Evolutionary conservation across 2,888 invertebrate genomes (phyloP), one percentile per base, ranked within the genome.

Genomic region (Hirtodrosophila confusa): DNA sequence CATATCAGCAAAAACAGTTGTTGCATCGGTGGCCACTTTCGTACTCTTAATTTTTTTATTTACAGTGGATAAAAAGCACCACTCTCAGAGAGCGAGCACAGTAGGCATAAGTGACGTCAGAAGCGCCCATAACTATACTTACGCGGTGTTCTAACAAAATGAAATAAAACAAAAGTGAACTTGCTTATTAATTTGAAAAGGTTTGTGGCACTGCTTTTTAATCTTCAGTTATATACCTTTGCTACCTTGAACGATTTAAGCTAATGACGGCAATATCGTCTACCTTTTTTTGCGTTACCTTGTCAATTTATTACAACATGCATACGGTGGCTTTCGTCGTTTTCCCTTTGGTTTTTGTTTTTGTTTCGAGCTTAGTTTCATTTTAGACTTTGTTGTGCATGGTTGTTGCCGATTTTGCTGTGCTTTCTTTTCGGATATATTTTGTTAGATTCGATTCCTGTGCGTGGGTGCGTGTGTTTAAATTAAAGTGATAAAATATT

Each of bases 311-410:
- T 45, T n/a, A 12, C n/a, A 12, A 17, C 55, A 67, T 68, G 48
- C 9, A 43, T 40, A 41, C 64, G 39, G 49, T 53, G 23, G 23
- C 55, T 69, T 72, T 72, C 39, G 50, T 53, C 48, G 58, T 53
- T 60, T 72, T 73, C 58, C 58, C 55, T 58, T 45, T 60, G 41
- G 40, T 8, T 41, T 65, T 69, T 61, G 73, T 74, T 72, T 65
- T 74, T 74, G 69, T 73, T 60, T 45, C 56, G 43, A 74, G 69
- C 43, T 73, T 69, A 73, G 72, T 73, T 73, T 69, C 56, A 50
- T 73, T 73, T 73, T 43, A 73, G 72, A 74, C 69, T 73, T 73
- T 74, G 60, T 74, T 73, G 72, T 69, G 75, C 69, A 69, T 73
- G 72, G 72, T 73, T 69, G 72, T 9, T 65, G 69, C 54, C 60